These are phyloP conservation scores for Disparrhopalites patrizii DNA, from an alignment of 2,888 invertebrate genomes.

Conservation along the genomic window DNA sequence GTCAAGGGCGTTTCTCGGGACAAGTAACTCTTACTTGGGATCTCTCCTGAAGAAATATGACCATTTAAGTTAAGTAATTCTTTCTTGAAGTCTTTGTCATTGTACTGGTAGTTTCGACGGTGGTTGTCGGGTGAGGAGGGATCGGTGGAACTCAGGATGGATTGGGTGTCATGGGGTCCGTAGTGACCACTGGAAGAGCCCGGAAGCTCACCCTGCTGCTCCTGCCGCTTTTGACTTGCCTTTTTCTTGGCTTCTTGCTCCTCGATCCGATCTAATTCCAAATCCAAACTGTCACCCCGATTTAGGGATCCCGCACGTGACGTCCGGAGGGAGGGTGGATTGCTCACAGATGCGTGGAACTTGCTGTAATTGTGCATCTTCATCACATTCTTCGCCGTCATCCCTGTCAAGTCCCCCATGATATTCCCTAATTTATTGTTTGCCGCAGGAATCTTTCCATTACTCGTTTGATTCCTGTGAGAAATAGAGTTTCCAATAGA, in stretches of 20 bases:
- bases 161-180: no score
- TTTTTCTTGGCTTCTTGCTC: neutral
- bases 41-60: neutral
- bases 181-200: no score
- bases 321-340: neutral
- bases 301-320: neutral
- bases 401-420: conserved; percentile 13
- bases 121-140: neutral
- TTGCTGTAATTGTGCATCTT: conserved; percentile 14
- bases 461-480: neutral
- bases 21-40: neutral
- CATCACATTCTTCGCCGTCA: conserved; percentile 11
- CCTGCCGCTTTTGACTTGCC: no score
- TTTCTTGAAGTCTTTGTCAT: neutral
- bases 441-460: neutral
- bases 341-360: neutral
- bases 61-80: neutral
- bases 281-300: neutral
- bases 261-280: neutral
- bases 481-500: no score
- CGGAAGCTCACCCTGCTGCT: no score
- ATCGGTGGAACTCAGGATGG: neutral
- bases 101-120: neutral
- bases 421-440: conserved; percentile 5
- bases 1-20: neutral